phyloP scores from a whole-genome alignment of 2,113 vertebrate genomes.

The Mobula hypostoma region DNA sequence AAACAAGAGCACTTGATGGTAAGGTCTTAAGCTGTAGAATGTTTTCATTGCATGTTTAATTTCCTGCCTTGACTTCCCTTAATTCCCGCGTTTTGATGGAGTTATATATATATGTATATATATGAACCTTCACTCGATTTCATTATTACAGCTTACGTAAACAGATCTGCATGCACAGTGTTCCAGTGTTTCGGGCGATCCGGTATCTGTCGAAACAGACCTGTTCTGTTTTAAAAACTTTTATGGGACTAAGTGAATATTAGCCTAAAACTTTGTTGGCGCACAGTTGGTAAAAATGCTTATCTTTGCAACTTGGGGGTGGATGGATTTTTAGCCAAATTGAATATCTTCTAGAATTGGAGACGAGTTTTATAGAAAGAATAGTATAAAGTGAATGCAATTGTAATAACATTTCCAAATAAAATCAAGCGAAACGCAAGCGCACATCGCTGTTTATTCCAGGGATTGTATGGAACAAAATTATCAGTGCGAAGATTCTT shows the following conservation, averaged over 20 bases:
- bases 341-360: background rate
- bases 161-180: background rate
- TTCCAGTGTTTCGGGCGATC: background rate
- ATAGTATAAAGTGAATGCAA: background rate
- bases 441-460: background rate
- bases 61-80: slow-evolving; percentile 62
- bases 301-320: background rate
- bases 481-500: too few relatives aligned
- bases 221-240: background rate
- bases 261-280: background rate
- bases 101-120: background rate
- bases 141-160: background rate
- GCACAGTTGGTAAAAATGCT: background rate
- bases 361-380: background rate
- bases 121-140: background rate
- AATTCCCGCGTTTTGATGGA: background rate
- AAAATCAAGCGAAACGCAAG: background rate
- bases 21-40: slow-evolving; percentile 73
- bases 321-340: background rate
- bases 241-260: background rate
- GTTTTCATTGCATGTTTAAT: slow-evolving; percentile 98
- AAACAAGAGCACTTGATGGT: slow-evolving; percentile 69
- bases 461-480: background rate
- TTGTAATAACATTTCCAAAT: too few relatives aligned
- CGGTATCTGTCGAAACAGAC: background rate